These are phyloP conservation scores for Acronicta aceris DNA, from an alignment of 2,888 invertebrate genomes.

Conservation along the genomic window DNA sequence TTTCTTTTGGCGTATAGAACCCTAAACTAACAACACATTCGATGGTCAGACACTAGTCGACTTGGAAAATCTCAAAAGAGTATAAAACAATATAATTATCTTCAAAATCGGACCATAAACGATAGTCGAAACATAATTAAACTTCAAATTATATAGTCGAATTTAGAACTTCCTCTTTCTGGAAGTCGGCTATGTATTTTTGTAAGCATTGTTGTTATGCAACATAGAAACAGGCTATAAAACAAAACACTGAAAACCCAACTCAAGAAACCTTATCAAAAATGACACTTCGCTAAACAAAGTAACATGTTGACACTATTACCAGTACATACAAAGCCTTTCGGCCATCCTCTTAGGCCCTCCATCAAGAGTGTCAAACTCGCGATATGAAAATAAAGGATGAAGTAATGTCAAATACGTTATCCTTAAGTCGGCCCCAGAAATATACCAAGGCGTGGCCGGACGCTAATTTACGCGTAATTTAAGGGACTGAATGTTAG, in stretches of 20 bases:
- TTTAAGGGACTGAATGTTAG: constrained; percentile 31
- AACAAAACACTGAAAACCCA: constrained; percentile 1
- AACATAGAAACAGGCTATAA: too few species aligned
- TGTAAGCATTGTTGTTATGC: too few species aligned
- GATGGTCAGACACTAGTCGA: too few species aligned
- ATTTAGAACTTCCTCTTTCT: too few species aligned
- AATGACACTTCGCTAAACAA: constrained; percentile 21
- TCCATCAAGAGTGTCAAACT: constrained; percentile 19
- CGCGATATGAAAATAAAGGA: constrained; percentile 44
- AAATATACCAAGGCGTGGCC: constrained; percentile 26
- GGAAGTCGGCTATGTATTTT: too few species aligned
- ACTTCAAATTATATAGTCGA: too few species aligned
- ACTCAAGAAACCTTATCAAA: not conserved
- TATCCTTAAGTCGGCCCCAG: constrained; percentile 11
- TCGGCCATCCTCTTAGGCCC: constrained; percentile 4
- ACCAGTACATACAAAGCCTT: constrained; percentile 43
- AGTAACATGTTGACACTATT: constrained; percentile 46
- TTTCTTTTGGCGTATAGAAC: too few species aligned
- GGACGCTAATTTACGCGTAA: constrained; percentile 49
- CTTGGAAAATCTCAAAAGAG: too few species aligned
- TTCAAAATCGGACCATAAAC: too few species aligned
- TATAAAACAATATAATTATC: too few species aligned
- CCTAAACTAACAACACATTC: too few species aligned
- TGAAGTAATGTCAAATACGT: constrained; percentile 40
- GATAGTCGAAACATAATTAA: too few species aligned